Percentiles rank a stretch among this genome's conserved stretches.
Evolutionary conservation across 2,113 vertebrate species (phyloP).

Genomic region (Polypterus senegalus): DNA sequence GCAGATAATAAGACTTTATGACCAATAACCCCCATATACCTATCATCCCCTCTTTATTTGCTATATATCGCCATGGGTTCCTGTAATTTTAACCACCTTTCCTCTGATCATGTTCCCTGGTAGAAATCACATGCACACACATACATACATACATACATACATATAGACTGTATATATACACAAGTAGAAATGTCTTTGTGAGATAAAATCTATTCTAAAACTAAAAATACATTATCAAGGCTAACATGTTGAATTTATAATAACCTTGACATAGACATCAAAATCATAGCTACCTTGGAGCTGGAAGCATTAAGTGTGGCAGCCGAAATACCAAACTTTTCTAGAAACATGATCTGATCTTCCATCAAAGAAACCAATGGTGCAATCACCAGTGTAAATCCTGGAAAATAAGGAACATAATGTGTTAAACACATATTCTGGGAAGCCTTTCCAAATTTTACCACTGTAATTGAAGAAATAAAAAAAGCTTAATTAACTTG

Average conservation of each 20-base stretch:
- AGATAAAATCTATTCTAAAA: background rate
- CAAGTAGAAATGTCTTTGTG: no score
- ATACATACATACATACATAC: no score
- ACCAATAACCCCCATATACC: no score
- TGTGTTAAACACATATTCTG: background rate
- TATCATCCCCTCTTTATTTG: no score
- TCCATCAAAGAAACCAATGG: constrained; percentile 94
- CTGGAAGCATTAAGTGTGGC: constrained; percentile 75
- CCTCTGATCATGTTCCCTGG: no score
- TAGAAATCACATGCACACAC: no score
- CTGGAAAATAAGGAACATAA: constrained; percentile 37
- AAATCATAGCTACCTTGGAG: constrained; percentile 58
- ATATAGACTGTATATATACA: no score
- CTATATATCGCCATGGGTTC: no score
- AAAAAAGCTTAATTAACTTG: background rate
- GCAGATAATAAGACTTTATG: no score
- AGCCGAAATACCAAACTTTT: constrained; percentile 63
- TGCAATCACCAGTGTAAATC: constrained; percentile 83
- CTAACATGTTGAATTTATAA: background rate
- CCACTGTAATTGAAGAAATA: no score
- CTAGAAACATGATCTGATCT: constrained; percentile 87
- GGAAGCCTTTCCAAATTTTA: background rate
- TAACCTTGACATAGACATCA: background rate
- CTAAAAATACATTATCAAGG: background rate
- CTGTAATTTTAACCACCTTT: no score